These are phyloP conservation scores for Sericinus montela DNA, from an alignment of 2,888 invertebrate species.

Conservation along the genomic window DNA sequence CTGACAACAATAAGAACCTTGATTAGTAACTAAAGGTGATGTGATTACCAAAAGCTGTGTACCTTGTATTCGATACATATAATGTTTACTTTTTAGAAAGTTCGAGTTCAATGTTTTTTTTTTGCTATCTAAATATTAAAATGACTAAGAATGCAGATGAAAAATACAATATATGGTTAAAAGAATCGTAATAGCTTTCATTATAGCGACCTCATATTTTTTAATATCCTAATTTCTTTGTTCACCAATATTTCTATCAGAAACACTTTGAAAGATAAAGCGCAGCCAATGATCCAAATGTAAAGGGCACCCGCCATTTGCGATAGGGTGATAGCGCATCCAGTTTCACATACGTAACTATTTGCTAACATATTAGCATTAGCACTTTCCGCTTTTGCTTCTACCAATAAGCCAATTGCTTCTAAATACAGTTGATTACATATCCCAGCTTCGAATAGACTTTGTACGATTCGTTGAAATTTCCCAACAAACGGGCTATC, in stretches of 20 bases:
- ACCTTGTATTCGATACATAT: no score
- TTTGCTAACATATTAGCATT: constrained; percentile 41
- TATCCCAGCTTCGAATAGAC: constrained; percentile 60
- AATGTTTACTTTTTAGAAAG: no score
- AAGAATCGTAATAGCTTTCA: no score
- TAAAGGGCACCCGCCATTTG: constrained; percentile 51
- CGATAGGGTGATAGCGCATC: constrained; percentile 47
- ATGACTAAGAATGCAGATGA: no score
- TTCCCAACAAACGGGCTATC: constrained; percentile 32
- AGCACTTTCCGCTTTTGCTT: constrained; percentile 40
- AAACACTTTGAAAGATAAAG: constrained; percentile 41
- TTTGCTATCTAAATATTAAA: no score
- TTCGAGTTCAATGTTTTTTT: no score
- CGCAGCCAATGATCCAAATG: constrained; percentile 47
- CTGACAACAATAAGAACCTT: no score
- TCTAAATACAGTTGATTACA: constrained; percentile 43
- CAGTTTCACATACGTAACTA: constrained; percentile 52
- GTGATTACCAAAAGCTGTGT: no score
- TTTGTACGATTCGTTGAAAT: constrained; percentile 34
- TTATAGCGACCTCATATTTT: no score
- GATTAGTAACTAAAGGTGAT: no score
- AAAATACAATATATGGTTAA: no score
- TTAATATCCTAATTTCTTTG: background rate
- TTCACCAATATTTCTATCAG: constrained; percentile 33
- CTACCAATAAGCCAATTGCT: constrained; percentile 45